Conservation (phyloP, 2,113 vertebrate species). For the Chionodraco myersi region DNA sequence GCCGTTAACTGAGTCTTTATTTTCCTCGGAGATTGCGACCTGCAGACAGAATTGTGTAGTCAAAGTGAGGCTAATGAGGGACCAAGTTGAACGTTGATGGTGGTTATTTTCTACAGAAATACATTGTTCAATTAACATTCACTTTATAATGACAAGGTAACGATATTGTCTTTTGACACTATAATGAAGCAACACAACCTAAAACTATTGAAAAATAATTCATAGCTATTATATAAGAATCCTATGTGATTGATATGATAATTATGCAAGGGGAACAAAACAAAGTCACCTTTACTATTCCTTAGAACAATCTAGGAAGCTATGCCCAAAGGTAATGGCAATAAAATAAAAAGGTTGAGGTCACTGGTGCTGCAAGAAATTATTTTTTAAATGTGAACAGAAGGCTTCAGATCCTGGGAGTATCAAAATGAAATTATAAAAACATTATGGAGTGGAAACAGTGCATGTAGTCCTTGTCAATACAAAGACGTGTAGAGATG, state of each 20-base stretch:
- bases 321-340: constrained; percentile 13
- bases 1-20: too few species aligned
- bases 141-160: too few species aligned
- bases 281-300: constrained; percentile 5
- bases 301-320: not conserved
- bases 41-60: too few species aligned
- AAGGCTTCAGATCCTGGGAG: not conserved
- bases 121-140: too few species aligned
- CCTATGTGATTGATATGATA: not conserved
- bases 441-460: not conserved
- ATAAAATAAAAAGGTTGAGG: constrained; percentile 3
- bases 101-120: too few species aligned
- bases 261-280: not conserved
- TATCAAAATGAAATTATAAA: constrained; percentile 13
- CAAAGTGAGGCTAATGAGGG: too few species aligned
- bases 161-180: too few species aligned
- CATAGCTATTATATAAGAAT: not conserved
- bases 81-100: too few species aligned
- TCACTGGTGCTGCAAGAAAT: constrained; percentile 15
- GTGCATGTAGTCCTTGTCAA: not conserved
- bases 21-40: too few species aligned
- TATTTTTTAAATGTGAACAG: constrained; percentile 26
- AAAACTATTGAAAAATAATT: not conserved
- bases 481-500: constrained; percentile 5
- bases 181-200: not conserved